Evolutionary conservation across 1,140 invertebrate species (phyloP).

Genomic region (Maconellicoccus hirsutus): DNA sequence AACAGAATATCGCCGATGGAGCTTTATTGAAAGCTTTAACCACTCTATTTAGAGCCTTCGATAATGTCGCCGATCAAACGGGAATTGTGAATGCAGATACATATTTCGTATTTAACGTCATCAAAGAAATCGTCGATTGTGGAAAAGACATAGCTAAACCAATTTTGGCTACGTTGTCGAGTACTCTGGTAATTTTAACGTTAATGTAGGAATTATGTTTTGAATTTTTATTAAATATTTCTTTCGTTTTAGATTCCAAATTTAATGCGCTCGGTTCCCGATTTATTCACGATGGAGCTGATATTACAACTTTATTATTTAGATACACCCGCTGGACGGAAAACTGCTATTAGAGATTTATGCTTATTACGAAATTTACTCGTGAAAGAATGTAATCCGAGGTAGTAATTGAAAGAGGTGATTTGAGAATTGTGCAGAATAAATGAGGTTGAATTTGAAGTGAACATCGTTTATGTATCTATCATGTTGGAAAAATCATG

Average conservation of each 20-base stretch:
- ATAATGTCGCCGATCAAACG: slow-evolving; percentile 58
- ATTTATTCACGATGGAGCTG: slow-evolving; percentile 57
- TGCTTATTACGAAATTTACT: slow-evolving; percentile 55
- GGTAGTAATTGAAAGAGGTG: too few species aligned
- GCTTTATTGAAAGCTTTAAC: slow-evolving; percentile 47
- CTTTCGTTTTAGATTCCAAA: slow-evolving; percentile 46
- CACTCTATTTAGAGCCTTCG: slow-evolving; percentile 57
- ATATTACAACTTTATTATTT: slow-evolving; percentile 67
- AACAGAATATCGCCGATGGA: slow-evolving; percentile 17
- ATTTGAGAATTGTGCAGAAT: too few species aligned
- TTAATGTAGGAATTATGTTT: not conserved
- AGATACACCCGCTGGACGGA: slow-evolving; percentile 52
- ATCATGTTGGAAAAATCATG: too few species aligned
- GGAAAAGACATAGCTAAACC: slow-evolving; percentile 58
- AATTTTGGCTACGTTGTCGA: slow-evolving; percentile 69
- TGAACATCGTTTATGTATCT: too few species aligned
- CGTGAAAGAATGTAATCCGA: not conserved
- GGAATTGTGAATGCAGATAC: slow-evolving; percentile 68
- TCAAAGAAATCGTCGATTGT: slow-evolving; percentile 67
- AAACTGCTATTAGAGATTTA: slow-evolving; percentile 65
- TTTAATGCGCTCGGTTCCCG: slow-evolving; percentile 63
- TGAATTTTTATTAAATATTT: not conserved
- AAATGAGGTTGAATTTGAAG: too few species aligned
- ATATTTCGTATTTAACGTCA: slow-evolving; percentile 72
- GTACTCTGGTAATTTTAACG: slow-evolving; percentile 46